Evolutionary conservation across 2,888 invertebrate genomes (phyloP).

Genomic region (Brachylomia viminalis): DNA sequence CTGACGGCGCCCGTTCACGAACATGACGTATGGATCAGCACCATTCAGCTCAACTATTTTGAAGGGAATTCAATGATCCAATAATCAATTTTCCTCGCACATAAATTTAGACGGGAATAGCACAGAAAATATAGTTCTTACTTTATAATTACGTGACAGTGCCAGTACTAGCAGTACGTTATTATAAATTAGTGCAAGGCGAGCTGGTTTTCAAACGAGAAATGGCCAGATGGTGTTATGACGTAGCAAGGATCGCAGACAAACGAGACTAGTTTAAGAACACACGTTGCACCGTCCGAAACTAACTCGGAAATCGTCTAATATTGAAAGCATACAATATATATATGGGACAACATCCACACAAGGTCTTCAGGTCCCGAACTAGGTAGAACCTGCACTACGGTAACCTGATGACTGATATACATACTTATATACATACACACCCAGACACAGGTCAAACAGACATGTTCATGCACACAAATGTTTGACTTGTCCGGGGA

Average conservation of each 20-base stretch:
- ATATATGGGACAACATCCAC: too few relatives aligned
- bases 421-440: too few relatives aligned
- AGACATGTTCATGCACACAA: too few relatives aligned
- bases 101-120: constrained; percentile 16
- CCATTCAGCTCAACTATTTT: too few relatives aligned
- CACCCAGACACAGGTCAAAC: too few relatives aligned
- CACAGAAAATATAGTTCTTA: constrained; percentile 11
- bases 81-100: not conserved
- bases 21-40: too few relatives aligned
- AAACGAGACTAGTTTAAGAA: constrained; percentile 24
- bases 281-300: not conserved
- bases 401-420: too few relatives aligned
- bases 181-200: constrained; percentile 56
- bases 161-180: constrained; percentile 4
- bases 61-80: too few relatives aligned
- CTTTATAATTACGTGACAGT: constrained; percentile 9
- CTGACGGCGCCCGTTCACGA: too few relatives aligned
- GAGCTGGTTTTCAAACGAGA: constrained; percentile 28
- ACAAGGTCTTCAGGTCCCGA: too few relatives aligned
- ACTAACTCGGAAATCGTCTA: not conserved
- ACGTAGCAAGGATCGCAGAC: constrained; percentile 8
- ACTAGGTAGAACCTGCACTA: too few relatives aligned
- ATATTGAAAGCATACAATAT: not conserved
- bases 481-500: too few relatives aligned
- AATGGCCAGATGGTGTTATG: constrained; percentile 37